These are phyloP conservation scores for Nothoprocta perdicaria DNA, from an alignment of 2,113 vertebrate genomes.

Conservation along the genomic window DNA sequence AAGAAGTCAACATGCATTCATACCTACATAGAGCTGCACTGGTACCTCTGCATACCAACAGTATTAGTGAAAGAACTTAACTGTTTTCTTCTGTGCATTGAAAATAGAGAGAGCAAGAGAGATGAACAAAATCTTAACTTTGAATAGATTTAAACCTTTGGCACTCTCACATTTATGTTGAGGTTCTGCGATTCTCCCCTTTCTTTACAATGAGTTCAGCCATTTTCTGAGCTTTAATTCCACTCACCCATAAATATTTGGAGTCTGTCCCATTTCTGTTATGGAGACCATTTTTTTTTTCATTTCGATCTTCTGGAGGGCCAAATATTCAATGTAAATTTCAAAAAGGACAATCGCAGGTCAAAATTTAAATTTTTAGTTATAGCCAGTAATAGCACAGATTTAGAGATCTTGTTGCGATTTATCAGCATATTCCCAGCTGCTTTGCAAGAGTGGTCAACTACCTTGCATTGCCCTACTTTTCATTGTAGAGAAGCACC, in stretches of 20 bases:
- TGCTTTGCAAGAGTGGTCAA: neutral
- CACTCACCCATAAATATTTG: neutral
- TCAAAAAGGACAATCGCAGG: neutral
- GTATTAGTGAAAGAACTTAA: neutral
- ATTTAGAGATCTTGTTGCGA: neutral
- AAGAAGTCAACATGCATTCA: neutral
- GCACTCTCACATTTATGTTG: neutral
- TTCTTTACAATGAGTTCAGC: neutral
- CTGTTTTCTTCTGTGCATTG: neutral
- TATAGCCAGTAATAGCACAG: neutral
- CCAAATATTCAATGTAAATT: neutral
- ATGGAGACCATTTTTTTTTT: neutral
- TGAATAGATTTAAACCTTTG: neutral
- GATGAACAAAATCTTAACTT: neutral
- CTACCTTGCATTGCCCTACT: neutral
- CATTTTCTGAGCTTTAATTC: neutral
- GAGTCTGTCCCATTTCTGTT: neutral
- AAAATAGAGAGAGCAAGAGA: neutral
- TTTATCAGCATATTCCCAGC: neutral
- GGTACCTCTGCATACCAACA: neutral
- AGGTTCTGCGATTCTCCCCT: neutral
- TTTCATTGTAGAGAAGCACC: neutral
- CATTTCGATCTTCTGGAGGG: neutral
- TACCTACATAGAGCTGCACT: neutral
- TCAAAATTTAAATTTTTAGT: neutral